Evolutionary conservation across 2,113 vertebrate genomes (phyloP).

Genomic region (Carlito syrichta): DNA sequence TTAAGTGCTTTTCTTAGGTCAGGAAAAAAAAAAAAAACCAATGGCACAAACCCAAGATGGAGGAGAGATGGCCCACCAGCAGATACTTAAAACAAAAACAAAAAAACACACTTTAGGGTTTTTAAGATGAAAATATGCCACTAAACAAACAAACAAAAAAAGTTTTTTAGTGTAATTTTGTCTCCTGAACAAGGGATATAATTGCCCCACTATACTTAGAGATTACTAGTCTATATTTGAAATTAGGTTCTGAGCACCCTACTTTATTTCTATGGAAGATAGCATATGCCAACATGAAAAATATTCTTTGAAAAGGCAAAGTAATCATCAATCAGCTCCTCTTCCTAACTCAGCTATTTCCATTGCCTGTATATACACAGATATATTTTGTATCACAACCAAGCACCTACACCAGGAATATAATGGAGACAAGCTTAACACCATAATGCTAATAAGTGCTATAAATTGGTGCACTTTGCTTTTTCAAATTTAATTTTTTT

Average conservation of each 20-base stretch:
- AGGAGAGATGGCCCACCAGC: neutral
- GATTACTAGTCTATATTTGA: neutral
- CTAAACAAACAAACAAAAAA: neutral
- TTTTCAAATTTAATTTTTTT: too few relatives aligned
- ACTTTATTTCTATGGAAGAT: neutral
- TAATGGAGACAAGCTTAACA: too few relatives aligned
- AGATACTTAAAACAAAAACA: neutral
- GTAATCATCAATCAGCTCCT: neutral
- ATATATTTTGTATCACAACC: too few relatives aligned
- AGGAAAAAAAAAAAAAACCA: neutral
- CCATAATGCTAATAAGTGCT: too few relatives aligned
- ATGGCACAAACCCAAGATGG: neutral
- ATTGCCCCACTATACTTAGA: neutral
- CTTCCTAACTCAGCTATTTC: neutral
- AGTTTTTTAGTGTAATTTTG: neutral
- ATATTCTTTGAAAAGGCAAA: neutral
- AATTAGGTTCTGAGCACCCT: neutral
- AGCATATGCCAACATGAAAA: neutral
- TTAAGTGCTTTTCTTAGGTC: conserved; percentile 61
- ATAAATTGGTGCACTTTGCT: too few relatives aligned
- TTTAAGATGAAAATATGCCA: neutral
- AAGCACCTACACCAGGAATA: too few relatives aligned
- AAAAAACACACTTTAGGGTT: neutral
- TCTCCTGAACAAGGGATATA: neutral
- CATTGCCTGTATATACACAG: neutral